Evolutionary conservation across 2,113 vertebrate genomes (phyloP), one percentile per base, ranked within the genome.

Genomic region (Nannobrachium achirus): DNA sequence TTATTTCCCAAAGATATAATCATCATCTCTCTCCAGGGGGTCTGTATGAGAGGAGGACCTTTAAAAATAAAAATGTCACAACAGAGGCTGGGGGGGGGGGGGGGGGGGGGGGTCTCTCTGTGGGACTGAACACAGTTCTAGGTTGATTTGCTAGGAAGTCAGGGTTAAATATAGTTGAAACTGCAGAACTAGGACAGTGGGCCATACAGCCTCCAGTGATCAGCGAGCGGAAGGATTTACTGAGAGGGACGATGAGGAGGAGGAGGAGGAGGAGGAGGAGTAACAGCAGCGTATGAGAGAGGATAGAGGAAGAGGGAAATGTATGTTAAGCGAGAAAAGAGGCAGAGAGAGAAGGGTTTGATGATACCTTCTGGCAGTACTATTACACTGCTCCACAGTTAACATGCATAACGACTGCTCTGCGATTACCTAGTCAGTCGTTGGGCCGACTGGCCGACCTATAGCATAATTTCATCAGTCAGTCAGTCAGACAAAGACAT

Each of bases 81-180:
- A 25, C 51, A 20, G 7, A 25, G 51, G 2, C 16, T 10, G 39
- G 25, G 16, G 7, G 44, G 48, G 33, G 7, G 0, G 8, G 6
- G 18, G 10, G 44, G 8, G 18, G 18, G 50, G 57, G 11, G 56
- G 33, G 19, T 5, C 25, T 66, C 13, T 63, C 39, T 44, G 39
- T 59, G n/a, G 65, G 61, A 8, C 1, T 33, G 11, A 13, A 55
- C 6, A 39, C 7, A 40, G 38, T 76, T 69, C 71, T 75, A 18
- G 63, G 68, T 66, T 61, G 60, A 69, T 73, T 56, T 74, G 69
- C 69, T 76, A 69, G 61, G 82, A 81, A 83, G 71, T 81, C 25
- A 33, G 51, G 73, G 79, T 84, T 88, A 91, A 90, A 91, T 89
- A 80, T 90, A 92, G 89, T 72, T 63, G 62, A 83, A 86, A 88